A percentile compares a stretch with the other conserved stretches of the same genome.
These are phyloP conservation scores for Thera obeliscata DNA, from an alignment of 2,888 invertebrate genomes.

Conservation along the genomic window DNA sequence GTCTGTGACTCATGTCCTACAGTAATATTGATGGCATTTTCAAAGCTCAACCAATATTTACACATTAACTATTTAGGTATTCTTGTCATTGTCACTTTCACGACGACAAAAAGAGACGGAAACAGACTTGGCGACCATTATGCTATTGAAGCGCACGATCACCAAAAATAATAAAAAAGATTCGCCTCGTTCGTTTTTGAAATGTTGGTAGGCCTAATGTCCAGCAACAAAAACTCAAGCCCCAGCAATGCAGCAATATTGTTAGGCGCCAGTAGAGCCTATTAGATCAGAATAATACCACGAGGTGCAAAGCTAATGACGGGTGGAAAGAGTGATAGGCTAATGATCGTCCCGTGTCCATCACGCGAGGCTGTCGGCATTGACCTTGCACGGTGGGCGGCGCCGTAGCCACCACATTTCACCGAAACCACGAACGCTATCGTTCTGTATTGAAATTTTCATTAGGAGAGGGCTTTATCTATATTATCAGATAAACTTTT, in stretches of 20 bases:
- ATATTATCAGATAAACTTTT: constrained; percentile 11
- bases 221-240: background rate
- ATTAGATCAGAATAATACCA: constrained; percentile 20
- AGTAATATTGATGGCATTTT: too few species aligned
- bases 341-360: constrained; percentile 55
- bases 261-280: background rate
- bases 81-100: too few species aligned
- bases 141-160: too few species aligned
- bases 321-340: constrained; percentile 49
- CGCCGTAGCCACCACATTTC: constrained; percentile 39
- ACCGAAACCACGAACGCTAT: constrained; percentile 46
- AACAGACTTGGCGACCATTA: too few species aligned
- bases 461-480: constrained; percentile 5
- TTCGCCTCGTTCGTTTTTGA: too few species aligned
- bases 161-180: too few species aligned
- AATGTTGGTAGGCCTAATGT: too few species aligned
- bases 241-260: background rate
- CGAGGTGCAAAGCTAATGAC: constrained; percentile 41
- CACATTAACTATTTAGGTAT: too few species aligned
- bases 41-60: too few species aligned
- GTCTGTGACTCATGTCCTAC: too few species aligned
- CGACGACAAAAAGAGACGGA: too few species aligned
- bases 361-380: constrained; percentile 60
- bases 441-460: constrained; percentile 22
- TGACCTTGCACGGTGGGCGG: constrained; percentile 61